Evolutionary conservation across 2,888 invertebrate species (phyloP), one percentile per base, ranked within the genome.

Genomic region (Leptopterna dolabrata): DNA sequence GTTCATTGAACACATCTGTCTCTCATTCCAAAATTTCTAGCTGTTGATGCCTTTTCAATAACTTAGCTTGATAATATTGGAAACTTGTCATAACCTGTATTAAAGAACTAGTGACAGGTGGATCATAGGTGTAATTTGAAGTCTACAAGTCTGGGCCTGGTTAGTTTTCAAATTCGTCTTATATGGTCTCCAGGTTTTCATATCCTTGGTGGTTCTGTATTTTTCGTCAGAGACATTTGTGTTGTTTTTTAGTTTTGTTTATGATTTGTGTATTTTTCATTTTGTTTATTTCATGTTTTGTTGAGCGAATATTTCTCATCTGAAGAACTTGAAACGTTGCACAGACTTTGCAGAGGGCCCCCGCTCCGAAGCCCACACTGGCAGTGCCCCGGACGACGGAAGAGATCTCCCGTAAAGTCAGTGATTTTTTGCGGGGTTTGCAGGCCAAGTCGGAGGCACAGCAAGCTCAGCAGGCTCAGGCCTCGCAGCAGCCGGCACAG

Each of bases 401-500:
- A 43, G 87, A 87, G 87, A 87, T 87, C 80, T 87, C 87, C 47
- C 78, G 81, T 51, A 80, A 51, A 71, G 70, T 87, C 27, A 81
- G 43, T 41, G 87, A 87, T 70, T 87, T 87, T 80, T 76, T 87
- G 43, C 87, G 80, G 70, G 70, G 55, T 36, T 76, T 87, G 70
- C 87, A 87, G 76, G 87, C 87, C 24, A 87, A 87, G 45, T 87
- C 87, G 11, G 87, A 87, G 30, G 76, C 76, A 36, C 76, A 76
- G 70, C 45, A 43, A 9, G 83, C 70, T 27, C 63, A 63, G 24
- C 63, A 63, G 24, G 81, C 55, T n/a, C n/a, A n/a, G 24, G 45
- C 43, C 14, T 19, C 81, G 0, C 81, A 81, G 55, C 80, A 80
- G 80, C 89, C 90, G 89, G 43, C 63, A 4, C 63, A 24, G 63